Base-by-base conservation (phyloP, 2,888 invertebrate genomes). In the Dasypogon diadema region DNA sequence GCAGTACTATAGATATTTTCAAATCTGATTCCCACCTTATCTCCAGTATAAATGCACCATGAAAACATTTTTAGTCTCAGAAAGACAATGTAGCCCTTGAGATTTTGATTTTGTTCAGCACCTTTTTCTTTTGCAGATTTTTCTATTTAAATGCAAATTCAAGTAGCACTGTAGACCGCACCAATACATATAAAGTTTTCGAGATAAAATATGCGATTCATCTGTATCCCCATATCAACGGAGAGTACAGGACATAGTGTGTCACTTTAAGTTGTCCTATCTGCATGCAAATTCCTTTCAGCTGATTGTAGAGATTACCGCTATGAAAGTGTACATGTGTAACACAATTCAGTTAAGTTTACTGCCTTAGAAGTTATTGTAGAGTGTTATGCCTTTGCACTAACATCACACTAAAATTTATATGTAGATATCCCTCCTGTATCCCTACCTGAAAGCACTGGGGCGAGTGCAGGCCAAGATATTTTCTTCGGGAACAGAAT, bases 111-210 rank as follows among this genome's bases (percentile, higher is more conserved):
- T 65, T 65, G 46, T 46, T 65, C 65, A 65, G 42, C 46, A 42
- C 65, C 21, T 46, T 26, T 65, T 65, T 48, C 65, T 46, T 65
- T 65, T 65, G 24, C 34, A 65, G 46, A 75, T 75, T 75, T 75
- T 75, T 75, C 75, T 75, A 75, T 75, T 75, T 75, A 75, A 75
- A 75, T 75, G 75, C 75, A 75, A 75, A 75, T 75, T 65, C 26
- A 16, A 74, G 42, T 34, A 55, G 51, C 46, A 18, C 16, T 22
- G 24, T 60, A 37, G 60, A 60, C 60, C 60, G 37, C 60, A 60
- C 60, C 65, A n/a, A 65, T 63, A 65, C 65, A 18, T 16, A 16
- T 21, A 51, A 16, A 42, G 6, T 42, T 42, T 8, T 42, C 16
- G 51, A 51, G 51, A 65, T 65, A 65, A 65, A 65, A 37, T 48